Base-by-base conservation (phyloP, 2,888 invertebrate genomes). In the Epirrita christyi region DNA sequence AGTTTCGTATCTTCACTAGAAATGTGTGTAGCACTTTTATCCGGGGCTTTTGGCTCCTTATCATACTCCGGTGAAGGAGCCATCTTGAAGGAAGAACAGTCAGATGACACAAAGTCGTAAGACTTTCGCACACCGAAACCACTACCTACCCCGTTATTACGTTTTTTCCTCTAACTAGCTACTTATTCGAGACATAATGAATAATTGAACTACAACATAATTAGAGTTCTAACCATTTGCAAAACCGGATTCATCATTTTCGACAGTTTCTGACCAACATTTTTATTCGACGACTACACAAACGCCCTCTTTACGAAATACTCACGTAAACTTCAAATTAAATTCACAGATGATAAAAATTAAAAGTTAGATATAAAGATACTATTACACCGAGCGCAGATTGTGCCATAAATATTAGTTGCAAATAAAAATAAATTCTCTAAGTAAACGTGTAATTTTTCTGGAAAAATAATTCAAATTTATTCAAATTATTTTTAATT, bases 21-120 rank as follows among this genome's bases (percentile, higher is more conserved):
- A 69, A 81, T 79, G 73, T 76, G 83, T 73, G 85, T 79, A 67
- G 79, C 80, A 86, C 84, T 87, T 94, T 95, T 95, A 89, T 95
- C 95, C 75, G 95, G 95, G 81, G 95, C 95, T 92, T 95, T 95
- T 67, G 95, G 94, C 93, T 95, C 94, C 92, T 93, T 94, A 92
- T 94, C 95, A 92, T 95, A 94, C 88, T 95, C 94, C 89, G 95
- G 95, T 88, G 95, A 94, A 93, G 95, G 95, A 93, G 95, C 95
- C 95, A 95, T 95, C 93, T 94, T 94, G 93, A 88, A 89, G 89
- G 92, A 89, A 91, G 88, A 88, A 84, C 84, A 92, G 90, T 91
- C 92, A 92, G 92, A 92, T 92, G 92, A 92, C 92, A 92, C 91
- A 90, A 56, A 88, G 91, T 92, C 89, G 85, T 89, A 88, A 86